phyloP scores from a whole-genome alignment of 2,888 invertebrate genomes.

The Eubasilissa splendida region DNA sequence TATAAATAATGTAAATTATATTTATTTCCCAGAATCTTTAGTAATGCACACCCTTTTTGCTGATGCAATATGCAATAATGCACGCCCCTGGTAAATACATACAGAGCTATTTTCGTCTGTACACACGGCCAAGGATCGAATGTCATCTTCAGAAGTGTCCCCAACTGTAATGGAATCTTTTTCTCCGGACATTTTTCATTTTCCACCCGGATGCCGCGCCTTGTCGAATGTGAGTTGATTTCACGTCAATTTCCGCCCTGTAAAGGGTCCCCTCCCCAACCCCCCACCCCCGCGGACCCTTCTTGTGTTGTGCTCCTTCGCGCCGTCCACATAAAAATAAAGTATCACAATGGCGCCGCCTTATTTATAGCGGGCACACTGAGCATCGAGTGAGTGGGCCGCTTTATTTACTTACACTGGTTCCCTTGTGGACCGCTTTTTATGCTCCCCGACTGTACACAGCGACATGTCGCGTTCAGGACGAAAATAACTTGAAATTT shows the following conservation, averaged over 20 bases:
- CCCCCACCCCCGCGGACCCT: background rate
- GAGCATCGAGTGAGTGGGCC: background rate
- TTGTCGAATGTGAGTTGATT: conserved; percentile 30
- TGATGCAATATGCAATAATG: too few relatives aligned
- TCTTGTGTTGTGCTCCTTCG: background rate
- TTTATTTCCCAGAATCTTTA: too few relatives aligned
- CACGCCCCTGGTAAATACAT: too few relatives aligned
- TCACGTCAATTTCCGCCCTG: conserved; percentile 44
- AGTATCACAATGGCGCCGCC: conserved; percentile 19
- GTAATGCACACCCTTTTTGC: too few relatives aligned
- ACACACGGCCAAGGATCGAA: background rate
- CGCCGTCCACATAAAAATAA: conserved; percentile 30
- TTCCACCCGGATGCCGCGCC: conserved; percentile 22
- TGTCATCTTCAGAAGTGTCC: background rate
- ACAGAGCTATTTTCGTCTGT: too few relatives aligned
- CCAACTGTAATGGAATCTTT: conserved; percentile 3
- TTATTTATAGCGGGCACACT: conserved; percentile 18
- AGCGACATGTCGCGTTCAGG: conserved; percentile 8
- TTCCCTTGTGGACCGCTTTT: background rate
- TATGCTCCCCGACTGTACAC: background rate
- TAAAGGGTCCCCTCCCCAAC: background rate
- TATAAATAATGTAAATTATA: too few relatives aligned
- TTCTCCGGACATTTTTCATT: conserved; percentile 33
- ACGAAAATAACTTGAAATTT: conserved; percentile 22
- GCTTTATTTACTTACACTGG: conserved; percentile 15